phyloP scores from a whole-genome alignment of 2,888 invertebrate species.

The Nephrotoma guestfalica region DNA sequence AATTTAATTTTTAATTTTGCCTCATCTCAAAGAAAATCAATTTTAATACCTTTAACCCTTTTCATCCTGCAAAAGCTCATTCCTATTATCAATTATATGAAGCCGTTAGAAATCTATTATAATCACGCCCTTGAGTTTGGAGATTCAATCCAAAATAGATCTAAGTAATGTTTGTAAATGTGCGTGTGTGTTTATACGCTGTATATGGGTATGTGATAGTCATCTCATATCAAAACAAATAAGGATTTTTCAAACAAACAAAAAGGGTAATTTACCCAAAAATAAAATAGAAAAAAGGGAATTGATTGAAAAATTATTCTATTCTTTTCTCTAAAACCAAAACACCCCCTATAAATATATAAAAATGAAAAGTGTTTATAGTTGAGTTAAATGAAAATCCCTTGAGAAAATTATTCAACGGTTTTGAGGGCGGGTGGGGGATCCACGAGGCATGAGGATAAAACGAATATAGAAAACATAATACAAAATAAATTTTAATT shows the following conservation, averaged over 20 bases:
- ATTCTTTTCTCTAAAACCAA: not conserved
- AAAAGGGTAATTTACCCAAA: not conserved
- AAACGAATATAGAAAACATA: not conserved
- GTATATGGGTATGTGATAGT: not conserved
- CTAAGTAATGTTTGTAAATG: not conserved
- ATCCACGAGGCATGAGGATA: no score
- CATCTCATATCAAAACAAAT: not conserved
- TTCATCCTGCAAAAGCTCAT: not conserved
- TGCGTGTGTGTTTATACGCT: not conserved
- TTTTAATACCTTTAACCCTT: not conserved
- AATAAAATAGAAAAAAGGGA: not conserved
- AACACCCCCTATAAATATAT: not conserved
- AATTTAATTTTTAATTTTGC: not conserved
- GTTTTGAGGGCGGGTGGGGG: not conserved
- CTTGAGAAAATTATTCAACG: not conserved
- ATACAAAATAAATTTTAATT: not conserved
- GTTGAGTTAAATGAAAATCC: conserved; percentile 1
- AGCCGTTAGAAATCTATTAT: not conserved
- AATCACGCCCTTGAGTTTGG: not conserved
- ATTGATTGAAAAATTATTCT: not conserved
- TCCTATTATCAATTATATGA: not conserved
- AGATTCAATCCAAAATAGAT: not conserved
- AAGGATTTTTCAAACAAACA: not conserved
- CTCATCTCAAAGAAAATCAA: not conserved
- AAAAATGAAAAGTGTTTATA: not conserved